Conservation (phyloP, 2,113 vertebrate genomes). For the Setophaga kirtlandii region DNA sequence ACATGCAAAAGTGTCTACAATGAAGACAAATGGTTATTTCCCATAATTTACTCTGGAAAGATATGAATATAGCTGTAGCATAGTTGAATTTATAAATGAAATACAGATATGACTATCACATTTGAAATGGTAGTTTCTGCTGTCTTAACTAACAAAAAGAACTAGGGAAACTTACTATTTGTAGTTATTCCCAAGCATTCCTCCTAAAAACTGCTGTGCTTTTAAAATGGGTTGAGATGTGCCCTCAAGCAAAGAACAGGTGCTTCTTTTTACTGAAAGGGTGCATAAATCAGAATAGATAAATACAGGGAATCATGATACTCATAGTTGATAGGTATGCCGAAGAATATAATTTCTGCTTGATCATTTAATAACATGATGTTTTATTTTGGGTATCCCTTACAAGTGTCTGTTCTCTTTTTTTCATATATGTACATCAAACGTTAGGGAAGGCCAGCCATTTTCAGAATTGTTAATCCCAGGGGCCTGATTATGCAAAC, state of each 20-base stretch:
- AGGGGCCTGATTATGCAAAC: constrained; percentile 67
- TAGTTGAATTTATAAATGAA: constrained; percentile 51
- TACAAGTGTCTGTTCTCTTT: constrained; percentile 42
- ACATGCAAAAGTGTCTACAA: constrained; percentile 68
- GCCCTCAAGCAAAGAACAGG: constrained; percentile 55
- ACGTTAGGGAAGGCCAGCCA: background rate
- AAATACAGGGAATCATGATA: background rate
- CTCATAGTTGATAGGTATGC: background rate
- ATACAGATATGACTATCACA: constrained; percentile 25
- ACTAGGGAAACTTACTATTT: background rate
- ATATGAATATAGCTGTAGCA: constrained; percentile 25
- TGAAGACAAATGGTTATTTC: constrained; percentile 75
- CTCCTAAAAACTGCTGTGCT: constrained; percentile 8
- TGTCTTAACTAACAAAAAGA: constrained; percentile 48
- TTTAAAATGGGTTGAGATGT: constrained; percentile 3
- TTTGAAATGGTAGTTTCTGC: constrained; percentile 14
- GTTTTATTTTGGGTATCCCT: constrained; percentile 35
- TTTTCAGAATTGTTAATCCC: constrained; percentile 52
- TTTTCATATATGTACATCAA: background rate
- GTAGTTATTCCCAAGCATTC: background rate
- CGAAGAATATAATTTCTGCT: constrained; percentile 3
- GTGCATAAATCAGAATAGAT: constrained; percentile 48
- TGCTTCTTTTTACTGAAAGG: constrained; percentile 36
- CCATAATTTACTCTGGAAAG: constrained; percentile 64
- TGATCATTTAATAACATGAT: constrained; percentile 16